phyloP scores from a whole-genome alignment of 1,140 invertebrate genomes.

The Helicoverpa armigera region DNA sequence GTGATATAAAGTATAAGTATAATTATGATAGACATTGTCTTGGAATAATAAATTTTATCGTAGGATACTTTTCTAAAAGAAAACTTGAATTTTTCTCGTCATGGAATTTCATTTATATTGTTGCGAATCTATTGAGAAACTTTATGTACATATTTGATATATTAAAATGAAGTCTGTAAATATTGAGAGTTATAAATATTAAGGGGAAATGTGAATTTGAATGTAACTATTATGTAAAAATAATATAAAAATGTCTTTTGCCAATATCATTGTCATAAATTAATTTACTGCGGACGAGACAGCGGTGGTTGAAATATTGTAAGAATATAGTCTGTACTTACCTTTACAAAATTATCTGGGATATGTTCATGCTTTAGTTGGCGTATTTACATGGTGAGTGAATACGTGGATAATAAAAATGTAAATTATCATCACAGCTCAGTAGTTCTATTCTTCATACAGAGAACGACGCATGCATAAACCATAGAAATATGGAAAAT shows the following conservation, averaged over 20 bases:
- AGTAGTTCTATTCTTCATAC: conserved; percentile 11
- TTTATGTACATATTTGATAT: conserved; percentile 59
- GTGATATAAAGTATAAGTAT: conserved; percentile 57
- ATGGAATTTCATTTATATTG: conserved; percentile 52
- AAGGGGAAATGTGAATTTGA: conserved; percentile 20
- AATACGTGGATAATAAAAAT: conserved; percentile 15
- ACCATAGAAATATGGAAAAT: background rate
- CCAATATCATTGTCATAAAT: conserved; percentile 3
- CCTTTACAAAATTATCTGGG: background rate
- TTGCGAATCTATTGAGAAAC: conserved; percentile 54
- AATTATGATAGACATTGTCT: conserved; percentile 47
- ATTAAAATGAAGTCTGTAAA: conserved; percentile 38
- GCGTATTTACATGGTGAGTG: background rate
- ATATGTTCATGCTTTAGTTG: conserved; percentile 4
- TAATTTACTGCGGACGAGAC: conserved; percentile 3
- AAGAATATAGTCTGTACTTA: background rate
- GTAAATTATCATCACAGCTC: conserved; percentile 31
- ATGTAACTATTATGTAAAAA: conserved; percentile 32
- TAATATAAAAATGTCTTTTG: conserved; percentile 18
- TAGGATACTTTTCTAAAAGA: conserved; percentile 50
- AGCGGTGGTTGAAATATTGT: background rate
- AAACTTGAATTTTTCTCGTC: conserved; percentile 45
- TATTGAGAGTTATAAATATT: conserved; percentile 15
- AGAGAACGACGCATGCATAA: conserved; percentile 16
- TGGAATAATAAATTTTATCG: conserved; percentile 49